Percentiles rank a stretch among this genome's conserved stretches.
These are phyloP conservation scores for Trichoplusia ni DNA, from an alignment of 1,140 invertebrate species.

Conservation along the genomic window DNA sequence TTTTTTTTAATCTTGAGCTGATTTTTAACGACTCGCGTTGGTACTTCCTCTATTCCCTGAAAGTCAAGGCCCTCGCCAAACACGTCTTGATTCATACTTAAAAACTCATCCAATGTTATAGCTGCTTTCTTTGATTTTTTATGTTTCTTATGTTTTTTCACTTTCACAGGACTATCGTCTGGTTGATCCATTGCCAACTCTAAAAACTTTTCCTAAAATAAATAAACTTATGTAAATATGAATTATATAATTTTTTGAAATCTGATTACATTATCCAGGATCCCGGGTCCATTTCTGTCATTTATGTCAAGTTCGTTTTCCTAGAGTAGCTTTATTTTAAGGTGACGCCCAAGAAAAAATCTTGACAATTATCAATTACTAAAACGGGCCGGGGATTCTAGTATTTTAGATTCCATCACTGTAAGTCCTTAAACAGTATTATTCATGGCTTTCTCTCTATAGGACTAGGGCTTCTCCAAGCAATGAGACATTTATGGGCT, in stretches of 20 bases:
- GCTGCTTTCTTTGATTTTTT: constrained; percentile 74
- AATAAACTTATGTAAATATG: neutral
- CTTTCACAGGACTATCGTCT: constrained; percentile 45
- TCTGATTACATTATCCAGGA: too few relatives aligned
- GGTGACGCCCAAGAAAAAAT: too few relatives aligned
- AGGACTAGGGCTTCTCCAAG: too few relatives aligned
- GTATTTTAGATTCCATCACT: too few relatives aligned
- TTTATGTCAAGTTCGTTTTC: too few relatives aligned
- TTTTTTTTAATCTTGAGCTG: constrained; percentile 57
- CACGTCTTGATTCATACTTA: constrained; percentile 79
- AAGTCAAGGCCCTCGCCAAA: constrained; percentile 74
- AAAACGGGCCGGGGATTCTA: too few relatives aligned
- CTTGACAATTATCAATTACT: too few relatives aligned
- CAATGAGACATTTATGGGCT: too few relatives aligned
- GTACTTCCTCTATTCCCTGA: constrained; percentile 74
- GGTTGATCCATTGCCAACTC: constrained; percentile 60
- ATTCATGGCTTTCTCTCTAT: too few relatives aligned
- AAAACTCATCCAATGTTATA: constrained; percentile 76
- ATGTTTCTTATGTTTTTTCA: constrained; percentile 76
- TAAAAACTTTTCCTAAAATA: constrained; percentile 66
- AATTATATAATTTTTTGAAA: neutral
- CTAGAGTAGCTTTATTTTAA: too few relatives aligned
- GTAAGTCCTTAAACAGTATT: too few relatives aligned
- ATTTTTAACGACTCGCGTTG: constrained; percentile 64
- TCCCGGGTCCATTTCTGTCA: too few relatives aligned